Percentiles rank a stretch among this genome's conserved stretches.
Evolutionary conservation across 1,140 invertebrate species (phyloP).

Genomic region (Drosophila ananassae): DNA sequence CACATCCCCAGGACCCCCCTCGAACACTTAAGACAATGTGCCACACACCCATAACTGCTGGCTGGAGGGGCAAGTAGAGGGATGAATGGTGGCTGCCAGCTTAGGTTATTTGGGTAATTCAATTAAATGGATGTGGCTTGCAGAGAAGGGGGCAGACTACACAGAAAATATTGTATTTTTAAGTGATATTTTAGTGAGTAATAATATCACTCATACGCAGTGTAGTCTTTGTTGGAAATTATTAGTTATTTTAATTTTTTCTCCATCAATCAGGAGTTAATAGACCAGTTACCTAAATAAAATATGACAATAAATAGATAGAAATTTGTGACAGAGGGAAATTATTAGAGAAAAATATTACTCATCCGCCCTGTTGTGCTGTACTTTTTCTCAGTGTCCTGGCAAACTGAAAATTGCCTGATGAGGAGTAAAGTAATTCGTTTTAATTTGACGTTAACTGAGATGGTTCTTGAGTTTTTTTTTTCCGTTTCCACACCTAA

Average conservation of each 20-base stretch:
- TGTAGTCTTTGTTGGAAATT: neutral
- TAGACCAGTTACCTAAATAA: no score
- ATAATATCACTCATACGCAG: neutral
- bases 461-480: neutral
- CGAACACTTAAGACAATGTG: slow-evolving; percentile 40
- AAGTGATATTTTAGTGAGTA: neutral
- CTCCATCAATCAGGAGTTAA: no score
- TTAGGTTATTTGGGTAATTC: slow-evolving; percentile 49
- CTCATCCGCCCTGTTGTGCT: no score
- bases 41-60: slow-evolving; percentile 2
- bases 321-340: no score
- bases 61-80: neutral
- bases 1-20: neutral
- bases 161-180: neutral
- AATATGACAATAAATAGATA: no score
- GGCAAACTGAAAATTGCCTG: neutral
- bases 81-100: slow-evolving; percentile 4
- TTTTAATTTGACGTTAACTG: slow-evolving; percentile 1
- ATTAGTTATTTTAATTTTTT: no score
- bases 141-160: neutral
- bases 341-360: no score
- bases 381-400: neutral
- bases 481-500: no score
- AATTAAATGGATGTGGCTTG: slow-evolving; percentile 46
- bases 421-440: neutral